Percentiles rank a stretch among this genome's conserved stretches.
phyloP scores from a whole-genome alignment of 2,797 vertebrate genomes.

The Erethizon dorsatum region DNA sequence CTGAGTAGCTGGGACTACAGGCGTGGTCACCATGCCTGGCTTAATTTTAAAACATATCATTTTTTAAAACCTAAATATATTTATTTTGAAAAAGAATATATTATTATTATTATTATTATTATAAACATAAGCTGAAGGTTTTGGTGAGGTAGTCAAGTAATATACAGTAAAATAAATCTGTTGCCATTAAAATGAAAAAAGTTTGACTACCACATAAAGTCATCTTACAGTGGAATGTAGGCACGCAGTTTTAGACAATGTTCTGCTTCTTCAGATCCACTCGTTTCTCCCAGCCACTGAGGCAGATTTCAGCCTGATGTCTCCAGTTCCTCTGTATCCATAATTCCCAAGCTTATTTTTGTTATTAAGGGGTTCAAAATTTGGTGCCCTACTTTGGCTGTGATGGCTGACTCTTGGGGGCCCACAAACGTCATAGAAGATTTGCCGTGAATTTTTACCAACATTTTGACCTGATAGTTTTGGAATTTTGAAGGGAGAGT shows the following conservation, averaged over 20 bases:
- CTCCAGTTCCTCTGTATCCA: conserved; percentile 28
- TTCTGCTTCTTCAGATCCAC: background rate
- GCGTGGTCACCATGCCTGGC: background rate
- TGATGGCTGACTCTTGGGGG: background rate
- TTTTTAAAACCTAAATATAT: conserved; percentile 46
- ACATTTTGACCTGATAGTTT: background rate
- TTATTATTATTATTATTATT: background rate
- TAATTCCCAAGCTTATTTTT: conserved; percentile 36
- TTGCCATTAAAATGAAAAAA: conserved; percentile 27
- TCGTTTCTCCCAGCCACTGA: background rate
- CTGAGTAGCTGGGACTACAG: background rate
- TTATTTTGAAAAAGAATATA: conserved; percentile 52
- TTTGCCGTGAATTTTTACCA: conserved; percentile 41
- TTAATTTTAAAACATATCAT: background rate
- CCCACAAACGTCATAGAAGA: background rate
- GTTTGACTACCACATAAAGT: background rate
- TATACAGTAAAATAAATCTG: conserved; percentile 50
- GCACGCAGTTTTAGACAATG: background rate
- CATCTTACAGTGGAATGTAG: background rate
- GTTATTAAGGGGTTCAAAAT: background rate
- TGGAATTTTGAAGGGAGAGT: background rate
- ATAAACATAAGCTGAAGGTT: conserved; percentile 45
- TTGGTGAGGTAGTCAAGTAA: background rate
- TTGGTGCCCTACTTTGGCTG: background rate
- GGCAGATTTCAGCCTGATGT: background rate